These are phyloP conservation scores for Polyommatus iphigenia DNA, from an alignment of 2,888 invertebrate species.

Conservation along the genomic window DNA sequence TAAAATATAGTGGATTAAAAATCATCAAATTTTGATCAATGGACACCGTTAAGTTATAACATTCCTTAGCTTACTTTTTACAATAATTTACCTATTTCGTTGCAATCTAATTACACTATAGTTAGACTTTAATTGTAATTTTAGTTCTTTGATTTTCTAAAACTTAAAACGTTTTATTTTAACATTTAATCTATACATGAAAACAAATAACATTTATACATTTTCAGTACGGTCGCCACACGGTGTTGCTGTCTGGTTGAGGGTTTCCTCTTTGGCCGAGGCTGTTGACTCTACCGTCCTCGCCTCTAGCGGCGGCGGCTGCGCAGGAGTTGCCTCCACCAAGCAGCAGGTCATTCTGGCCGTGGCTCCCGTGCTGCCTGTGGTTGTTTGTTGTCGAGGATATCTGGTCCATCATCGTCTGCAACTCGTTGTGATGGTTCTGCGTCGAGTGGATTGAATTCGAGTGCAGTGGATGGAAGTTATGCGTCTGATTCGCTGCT, in stretches of 20 bases:
- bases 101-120: constrained; percentile 49
- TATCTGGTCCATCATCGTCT: constrained; percentile 88
- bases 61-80: constrained; percentile 39
- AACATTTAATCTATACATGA: constrained; percentile 18
- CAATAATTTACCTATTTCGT: constrained; percentile 62
- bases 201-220: constrained; percentile 23
- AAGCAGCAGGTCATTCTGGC: constrained; percentile 70
- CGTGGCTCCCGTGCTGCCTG: constrained; percentile 68
- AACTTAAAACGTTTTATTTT: neutral
- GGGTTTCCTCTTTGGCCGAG: constrained; percentile 81
- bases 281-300: constrained; percentile 80
- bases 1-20: neutral
- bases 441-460: constrained; percentile 83
- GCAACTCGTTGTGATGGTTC: constrained; percentile 84
- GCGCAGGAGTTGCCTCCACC: constrained; percentile 80
- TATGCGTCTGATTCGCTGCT: constrained; percentile 87
- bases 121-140: neutral
- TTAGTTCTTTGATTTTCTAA: constrained; percentile 26
- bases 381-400: constrained; percentile 83
- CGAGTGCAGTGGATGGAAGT: constrained; percentile 85
- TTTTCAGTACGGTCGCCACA: constrained; percentile 88
- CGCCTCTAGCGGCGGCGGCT: constrained; percentile 78
- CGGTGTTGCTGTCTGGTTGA: constrained; percentile 83
- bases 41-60: neutral
- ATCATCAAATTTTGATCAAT: neutral